phyloP scores from a whole-genome alignment of 2,113 vertebrate genomes.

The Scortum barcoo region DNA sequence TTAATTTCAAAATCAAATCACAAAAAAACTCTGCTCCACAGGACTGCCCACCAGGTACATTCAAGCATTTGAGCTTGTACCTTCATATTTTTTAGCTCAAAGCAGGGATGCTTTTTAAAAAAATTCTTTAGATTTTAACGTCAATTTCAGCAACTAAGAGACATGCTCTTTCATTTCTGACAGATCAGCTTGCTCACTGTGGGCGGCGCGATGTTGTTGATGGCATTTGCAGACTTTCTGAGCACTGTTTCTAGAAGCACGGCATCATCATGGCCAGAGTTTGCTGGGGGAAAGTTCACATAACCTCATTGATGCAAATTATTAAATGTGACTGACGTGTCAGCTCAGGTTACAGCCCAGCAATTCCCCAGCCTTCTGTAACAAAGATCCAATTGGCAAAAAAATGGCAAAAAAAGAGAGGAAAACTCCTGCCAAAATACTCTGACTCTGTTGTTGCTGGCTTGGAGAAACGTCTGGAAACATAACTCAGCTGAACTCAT shows the following conservation, averaged over 20 bases:
- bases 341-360: constrained; percentile 71
- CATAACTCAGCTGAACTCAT: constrained; percentile 55
- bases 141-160: constrained; percentile 3
- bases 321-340: constrained; percentile 75
- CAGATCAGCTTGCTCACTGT: constrained; percentile 14
- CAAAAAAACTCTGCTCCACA: neutral
- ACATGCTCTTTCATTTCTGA: constrained; percentile 1
- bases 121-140: neutral
- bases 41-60: neutral
- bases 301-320: constrained; percentile 67
- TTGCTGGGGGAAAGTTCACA: constrained; percentile 71
- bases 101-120: neutral
- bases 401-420: constrained; percentile 44
- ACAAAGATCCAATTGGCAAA: constrained; percentile 76
- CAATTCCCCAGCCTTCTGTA: constrained; percentile 59
- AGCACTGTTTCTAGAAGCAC: constrained; percentile 17
- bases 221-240: constrained; percentile 20
- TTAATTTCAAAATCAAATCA: neutral
- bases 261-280: constrained; percentile 48
- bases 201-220: constrained; percentile 10
- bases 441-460: constrained; percentile 71
- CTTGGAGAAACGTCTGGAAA: constrained; percentile 66
- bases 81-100: neutral
- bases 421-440: constrained; percentile 48
- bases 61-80: neutral